These are phyloP conservation scores for Catharus minimus DNA, from an alignment of 2,113 vertebrate genomes.

Conservation along the genomic window DNA sequence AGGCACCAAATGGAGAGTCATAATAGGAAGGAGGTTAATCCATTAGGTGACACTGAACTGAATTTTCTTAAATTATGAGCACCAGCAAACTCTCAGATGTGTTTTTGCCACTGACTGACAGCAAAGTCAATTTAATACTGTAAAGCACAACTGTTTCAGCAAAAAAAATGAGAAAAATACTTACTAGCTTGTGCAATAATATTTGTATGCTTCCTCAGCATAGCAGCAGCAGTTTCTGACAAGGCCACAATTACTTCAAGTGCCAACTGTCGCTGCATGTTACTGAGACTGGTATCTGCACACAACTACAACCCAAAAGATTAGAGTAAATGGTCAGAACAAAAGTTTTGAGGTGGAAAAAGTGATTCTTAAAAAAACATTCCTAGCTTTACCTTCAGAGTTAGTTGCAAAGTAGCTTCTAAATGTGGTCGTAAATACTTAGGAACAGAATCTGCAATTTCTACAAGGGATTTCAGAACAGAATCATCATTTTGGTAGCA, in stretches of 20 bases:
- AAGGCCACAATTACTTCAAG: constrained; percentile 96
- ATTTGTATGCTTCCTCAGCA: constrained; percentile 93
- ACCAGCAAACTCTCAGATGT: background rate
- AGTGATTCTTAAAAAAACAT: background rate
- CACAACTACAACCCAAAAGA: constrained; percentile 81
- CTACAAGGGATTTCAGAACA: constrained; percentile 95
- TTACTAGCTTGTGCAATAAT: constrained; percentile 94
- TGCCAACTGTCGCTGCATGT: constrained; percentile 95
- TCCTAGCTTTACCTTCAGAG: constrained; percentile 84
- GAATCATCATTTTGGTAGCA: constrained; percentile 96
- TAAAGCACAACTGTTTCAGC: background rate
- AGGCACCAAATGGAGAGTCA: background rate
- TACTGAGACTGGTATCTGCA: constrained; percentile 89
- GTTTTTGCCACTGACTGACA: background rate
- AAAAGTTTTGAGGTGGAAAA: background rate
- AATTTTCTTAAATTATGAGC: background rate
- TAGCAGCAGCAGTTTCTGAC: constrained; percentile 95
- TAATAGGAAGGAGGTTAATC: background rate
- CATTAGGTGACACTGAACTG: background rate
- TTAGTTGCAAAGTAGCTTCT: constrained; percentile 92
- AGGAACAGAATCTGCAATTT: constrained; percentile 95
- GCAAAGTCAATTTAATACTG: background rate
- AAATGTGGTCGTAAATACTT: constrained; percentile 95
- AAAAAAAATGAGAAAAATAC: constrained; percentile 44
- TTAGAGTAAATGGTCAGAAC: background rate